Evolutionary conservation across 2,113 vertebrate genomes (phyloP).

Genomic region (Chlamydotis undulata): DNA sequence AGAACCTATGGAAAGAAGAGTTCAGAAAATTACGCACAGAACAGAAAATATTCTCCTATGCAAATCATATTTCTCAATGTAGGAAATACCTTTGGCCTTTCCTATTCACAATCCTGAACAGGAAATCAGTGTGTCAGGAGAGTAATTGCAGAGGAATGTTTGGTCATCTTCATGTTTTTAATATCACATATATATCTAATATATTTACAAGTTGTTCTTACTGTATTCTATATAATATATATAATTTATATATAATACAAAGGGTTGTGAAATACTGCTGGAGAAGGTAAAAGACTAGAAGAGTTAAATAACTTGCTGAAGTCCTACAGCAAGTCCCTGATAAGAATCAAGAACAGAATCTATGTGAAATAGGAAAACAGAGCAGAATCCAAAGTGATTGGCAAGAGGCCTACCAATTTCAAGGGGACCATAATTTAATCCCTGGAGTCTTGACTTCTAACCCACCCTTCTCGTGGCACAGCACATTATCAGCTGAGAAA

Average conservation of each 20-base stretch:
- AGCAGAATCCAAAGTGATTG: not conserved
- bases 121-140: not conserved
- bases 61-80: not conserved
- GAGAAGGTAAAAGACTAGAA: not conserved
- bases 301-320: not conserved
- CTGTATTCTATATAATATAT: not conserved
- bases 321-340: not conserved
- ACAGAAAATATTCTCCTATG: not conserved
- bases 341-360: not conserved
- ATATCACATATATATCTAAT: not conserved
- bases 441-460: conserved; percentile 27
- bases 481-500: conserved; percentile 36
- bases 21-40: not conserved
- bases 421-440: conserved; percentile 5
- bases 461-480: conserved; percentile 1
- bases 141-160: not conserved
- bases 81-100: not conserved
- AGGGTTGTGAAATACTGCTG: not conserved
- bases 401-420: conserved; percentile 38
- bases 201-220: not conserved
- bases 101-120: not conserved
- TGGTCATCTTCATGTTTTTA: not conserved
- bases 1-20: not conserved
- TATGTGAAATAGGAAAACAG: conserved; percentile 12
- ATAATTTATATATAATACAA: not conserved